phyloP scores from a whole-genome alignment of 1,140 invertebrate genomes.

The Popillia japonica region DNA sequence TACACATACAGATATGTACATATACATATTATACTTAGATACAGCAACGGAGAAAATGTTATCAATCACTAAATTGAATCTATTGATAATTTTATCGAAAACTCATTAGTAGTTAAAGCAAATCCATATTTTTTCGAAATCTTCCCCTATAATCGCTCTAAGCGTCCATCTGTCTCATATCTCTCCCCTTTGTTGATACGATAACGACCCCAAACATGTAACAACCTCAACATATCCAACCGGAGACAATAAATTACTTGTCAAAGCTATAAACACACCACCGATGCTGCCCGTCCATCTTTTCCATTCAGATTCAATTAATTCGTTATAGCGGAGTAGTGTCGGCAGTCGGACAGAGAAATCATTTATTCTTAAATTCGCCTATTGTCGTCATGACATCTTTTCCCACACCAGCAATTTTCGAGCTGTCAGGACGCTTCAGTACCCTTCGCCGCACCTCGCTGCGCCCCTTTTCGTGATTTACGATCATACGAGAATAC shows the following conservation, averaged over 20 bases:
- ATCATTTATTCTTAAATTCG: slow-evolving; percentile 12
- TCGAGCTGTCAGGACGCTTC: not conserved
- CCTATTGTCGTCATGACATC: slow-evolving; percentile 3
- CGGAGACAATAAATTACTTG: slow-evolving; percentile 3
- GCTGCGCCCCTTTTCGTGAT: not conserved
- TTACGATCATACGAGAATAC: slow-evolving; percentile 11
- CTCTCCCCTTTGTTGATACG: not conserved
- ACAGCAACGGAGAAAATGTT: too few relatives aligned
- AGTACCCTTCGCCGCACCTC: not conserved
- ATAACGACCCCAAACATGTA: not conserved
- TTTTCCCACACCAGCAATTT: slow-evolving; percentile 2
- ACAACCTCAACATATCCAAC: not conserved
- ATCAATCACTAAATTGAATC: too few relatives aligned
- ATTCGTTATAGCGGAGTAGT: slow-evolving; percentile 9
- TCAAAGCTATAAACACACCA: slow-evolving; percentile 10
- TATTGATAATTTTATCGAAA: too few relatives aligned
- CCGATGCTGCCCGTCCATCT: not conserved
- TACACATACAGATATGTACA: too few relatives aligned
- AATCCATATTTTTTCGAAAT: too few relatives aligned
- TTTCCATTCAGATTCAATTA: slow-evolving; percentile 6
- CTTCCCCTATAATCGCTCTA: too few relatives aligned
- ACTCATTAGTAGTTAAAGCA: too few relatives aligned
- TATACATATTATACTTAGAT: too few relatives aligned
- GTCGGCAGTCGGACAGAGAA: not conserved
- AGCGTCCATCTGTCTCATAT: not conserved